These are phyloP conservation scores for Hydrochoerus hydrochaeris DNA, from an alignment of 2,113 vertebrate species.

Conservation along the genomic window DNA sequence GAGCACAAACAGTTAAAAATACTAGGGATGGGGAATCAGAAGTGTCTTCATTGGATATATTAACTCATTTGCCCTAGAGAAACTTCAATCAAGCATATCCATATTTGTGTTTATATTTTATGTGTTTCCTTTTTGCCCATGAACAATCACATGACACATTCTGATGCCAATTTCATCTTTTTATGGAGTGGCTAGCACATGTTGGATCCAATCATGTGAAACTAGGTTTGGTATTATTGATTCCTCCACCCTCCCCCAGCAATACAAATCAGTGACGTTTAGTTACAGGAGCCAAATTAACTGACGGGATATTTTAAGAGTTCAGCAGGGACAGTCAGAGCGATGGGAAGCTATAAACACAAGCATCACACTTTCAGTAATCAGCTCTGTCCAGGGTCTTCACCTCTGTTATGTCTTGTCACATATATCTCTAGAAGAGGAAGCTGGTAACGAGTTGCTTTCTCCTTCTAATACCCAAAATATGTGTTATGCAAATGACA, in stretches of 20 bases:
- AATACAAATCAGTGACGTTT: neutral
- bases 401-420: neutral
- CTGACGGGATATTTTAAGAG: neutral
- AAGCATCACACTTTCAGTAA: neutral
- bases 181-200: neutral
- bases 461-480: neutral
- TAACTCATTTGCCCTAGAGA: neutral
- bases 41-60: neutral
- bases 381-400: neutral
- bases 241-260: neutral
- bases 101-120: neutral
- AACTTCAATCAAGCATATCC: neutral
- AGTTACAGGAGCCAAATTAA: neutral
- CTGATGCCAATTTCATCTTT: neutral
- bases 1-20: neutral
- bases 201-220: neutral
- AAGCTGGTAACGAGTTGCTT: neutral
- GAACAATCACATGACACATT: neutral
- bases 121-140: neutral
- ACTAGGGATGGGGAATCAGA: neutral
- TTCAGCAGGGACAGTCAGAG: neutral
- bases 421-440: neutral
- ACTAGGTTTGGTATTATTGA: conserved; percentile 20
- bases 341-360: neutral
- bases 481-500: neutral